phyloP scores from a whole-genome alignment of 2,113 vertebrate species.

The Pelusios castaneus region DNA sequence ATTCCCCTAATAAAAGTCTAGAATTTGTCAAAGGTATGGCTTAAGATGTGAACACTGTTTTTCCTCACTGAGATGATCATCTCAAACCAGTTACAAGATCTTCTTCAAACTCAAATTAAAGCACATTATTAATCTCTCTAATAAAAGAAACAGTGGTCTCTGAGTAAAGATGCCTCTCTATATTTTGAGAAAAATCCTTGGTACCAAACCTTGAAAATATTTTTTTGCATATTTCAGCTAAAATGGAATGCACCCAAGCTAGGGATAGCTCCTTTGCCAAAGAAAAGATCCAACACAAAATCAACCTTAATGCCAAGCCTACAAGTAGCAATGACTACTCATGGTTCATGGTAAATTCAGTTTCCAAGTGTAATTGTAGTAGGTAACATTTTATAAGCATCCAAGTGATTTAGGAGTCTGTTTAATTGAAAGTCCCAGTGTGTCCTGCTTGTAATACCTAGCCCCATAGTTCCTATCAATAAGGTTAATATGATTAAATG shows the following conservation, averaged over 20 bases:
- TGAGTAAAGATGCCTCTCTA: neutral
- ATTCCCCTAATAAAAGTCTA: neutral
- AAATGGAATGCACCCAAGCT: neutral
- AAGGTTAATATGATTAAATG: constrained; percentile 29
- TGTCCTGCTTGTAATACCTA: constrained; percentile 18
- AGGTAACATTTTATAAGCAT: neutral
- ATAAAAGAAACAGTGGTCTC: neutral
- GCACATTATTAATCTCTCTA: neutral
- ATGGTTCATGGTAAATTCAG: neutral
- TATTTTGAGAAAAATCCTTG: neutral
- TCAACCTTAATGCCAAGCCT: neutral
- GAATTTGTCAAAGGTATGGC: neutral
- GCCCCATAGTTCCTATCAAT: neutral
- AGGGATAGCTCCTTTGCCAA: constrained; percentile 24
- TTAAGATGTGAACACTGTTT: neutral
- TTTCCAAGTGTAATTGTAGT: neutral
- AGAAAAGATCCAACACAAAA: constrained; percentile 3
- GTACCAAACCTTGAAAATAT: neutral
- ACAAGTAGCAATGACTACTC: constrained; percentile 3
- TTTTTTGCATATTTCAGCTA: neutral
- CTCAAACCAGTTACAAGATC: neutral
- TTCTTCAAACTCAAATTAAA: neutral
- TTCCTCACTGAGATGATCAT: neutral
- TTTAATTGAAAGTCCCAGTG: neutral
- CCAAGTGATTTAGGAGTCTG: neutral